phyloP scores from a whole-genome alignment of 2,797 vertebrate genomes.

The Loriculus beryllinus region DNA sequence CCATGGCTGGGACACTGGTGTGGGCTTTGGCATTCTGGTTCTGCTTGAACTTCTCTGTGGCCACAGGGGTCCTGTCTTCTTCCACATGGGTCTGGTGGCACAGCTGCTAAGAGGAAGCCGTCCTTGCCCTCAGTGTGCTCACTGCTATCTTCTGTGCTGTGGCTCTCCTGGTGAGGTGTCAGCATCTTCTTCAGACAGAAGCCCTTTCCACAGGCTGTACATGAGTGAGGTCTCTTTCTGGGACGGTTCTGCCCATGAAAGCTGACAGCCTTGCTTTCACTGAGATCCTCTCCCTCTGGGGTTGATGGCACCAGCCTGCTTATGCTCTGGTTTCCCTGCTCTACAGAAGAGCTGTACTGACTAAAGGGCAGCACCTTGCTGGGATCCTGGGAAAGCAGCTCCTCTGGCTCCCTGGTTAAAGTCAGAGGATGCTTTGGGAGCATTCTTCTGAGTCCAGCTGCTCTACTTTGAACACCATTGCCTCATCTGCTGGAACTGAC shows the following conservation, averaged over 20 bases:
- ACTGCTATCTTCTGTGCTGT: constrained; percentile 26
- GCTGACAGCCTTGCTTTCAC: neutral
- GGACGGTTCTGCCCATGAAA: constrained; percentile 42
- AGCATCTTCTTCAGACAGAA: constrained; percentile 68
- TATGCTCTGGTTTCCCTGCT: neutral
- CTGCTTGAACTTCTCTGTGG: constrained; percentile 20
- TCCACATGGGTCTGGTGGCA: constrained; percentile 36
- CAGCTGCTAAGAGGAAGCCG: constrained; percentile 61
- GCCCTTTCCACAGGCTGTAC: constrained; percentile 55
- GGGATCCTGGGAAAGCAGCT: neutral
- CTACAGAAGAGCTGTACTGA: neutral
- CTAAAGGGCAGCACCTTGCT: neutral
- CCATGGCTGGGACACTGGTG: neutral
- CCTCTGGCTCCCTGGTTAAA: neutral
- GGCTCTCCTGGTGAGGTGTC: constrained; percentile 64
- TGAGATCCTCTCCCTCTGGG: neutral
- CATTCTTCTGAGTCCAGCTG: constrained; percentile 58
- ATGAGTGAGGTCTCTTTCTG: constrained; percentile 37
- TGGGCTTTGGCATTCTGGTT: constrained; percentile 26
- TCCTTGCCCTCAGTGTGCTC: constrained; percentile 1
- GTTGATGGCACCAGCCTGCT: neutral
- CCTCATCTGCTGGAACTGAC: constrained; percentile 50
- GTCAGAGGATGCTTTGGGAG: constrained; percentile 10
- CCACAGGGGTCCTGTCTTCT: neutral
- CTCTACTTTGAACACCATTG: constrained; percentile 66